Conservation (phyloP, 2,113 vertebrate species). For the Megatriorchis doriae region DNA sequence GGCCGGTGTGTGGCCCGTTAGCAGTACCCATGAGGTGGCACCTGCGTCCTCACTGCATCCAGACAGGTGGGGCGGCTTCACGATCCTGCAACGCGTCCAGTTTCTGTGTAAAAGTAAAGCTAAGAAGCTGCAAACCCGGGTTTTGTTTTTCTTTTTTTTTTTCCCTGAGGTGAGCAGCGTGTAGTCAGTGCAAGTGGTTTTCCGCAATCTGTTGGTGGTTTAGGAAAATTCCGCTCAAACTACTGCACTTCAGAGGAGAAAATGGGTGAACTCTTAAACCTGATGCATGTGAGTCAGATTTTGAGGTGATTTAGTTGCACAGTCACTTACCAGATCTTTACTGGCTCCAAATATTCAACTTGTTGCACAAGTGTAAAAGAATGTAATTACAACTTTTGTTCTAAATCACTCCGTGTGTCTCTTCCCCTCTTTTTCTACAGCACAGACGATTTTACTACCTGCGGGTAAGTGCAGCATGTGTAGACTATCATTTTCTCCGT, state of each 20-base stretch:
- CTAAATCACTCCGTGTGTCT: background rate
- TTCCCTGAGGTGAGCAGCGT: background rate
- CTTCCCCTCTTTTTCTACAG: background rate
- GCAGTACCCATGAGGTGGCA: background rate
- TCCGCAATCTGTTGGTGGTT: background rate
- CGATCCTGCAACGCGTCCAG: accelerated
- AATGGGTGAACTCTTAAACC: background rate
- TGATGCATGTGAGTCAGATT: background rate
- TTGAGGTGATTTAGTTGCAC: background rate
- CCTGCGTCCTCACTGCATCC: background rate
- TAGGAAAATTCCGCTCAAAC: background rate
- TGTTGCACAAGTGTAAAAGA: background rate
- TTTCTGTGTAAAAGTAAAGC: background rate
- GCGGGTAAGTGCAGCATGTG: background rate
- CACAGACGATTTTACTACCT: background rate
- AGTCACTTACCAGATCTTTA: background rate
- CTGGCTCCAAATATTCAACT: background rate
- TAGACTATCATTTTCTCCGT: background rate
- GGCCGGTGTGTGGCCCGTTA: background rate
- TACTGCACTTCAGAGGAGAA: background rate
- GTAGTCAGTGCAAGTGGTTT: background rate
- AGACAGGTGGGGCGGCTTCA: background rate
- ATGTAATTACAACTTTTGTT: background rate
- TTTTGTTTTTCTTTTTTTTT: background rate
- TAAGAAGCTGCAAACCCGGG: background rate